These are phyloP conservation scores for Drosophila birchii DNA, from an alignment of 2,888 invertebrate genomes.

Conservation along the genomic window DNA sequence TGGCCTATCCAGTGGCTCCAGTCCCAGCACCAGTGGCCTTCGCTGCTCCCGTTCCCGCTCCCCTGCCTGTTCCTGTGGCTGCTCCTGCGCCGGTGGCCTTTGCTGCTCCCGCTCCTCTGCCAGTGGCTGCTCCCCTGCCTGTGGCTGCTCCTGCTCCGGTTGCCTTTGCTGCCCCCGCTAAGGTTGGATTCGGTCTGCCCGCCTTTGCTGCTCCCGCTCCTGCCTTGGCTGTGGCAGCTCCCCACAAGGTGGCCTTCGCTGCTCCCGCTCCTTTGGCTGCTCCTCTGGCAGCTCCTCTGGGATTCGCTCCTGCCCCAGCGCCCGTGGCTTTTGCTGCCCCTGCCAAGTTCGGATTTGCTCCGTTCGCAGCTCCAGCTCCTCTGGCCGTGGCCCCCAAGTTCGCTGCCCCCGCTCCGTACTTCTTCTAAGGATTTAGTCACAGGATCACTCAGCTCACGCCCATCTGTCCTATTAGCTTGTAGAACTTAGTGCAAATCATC, in stretches of 20 bases:
- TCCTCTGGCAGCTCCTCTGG: constrained; percentile 36
- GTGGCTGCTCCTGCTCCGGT: constrained; percentile 60
- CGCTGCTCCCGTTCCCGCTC: constrained; percentile 53
- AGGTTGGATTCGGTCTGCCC: constrained; percentile 54
- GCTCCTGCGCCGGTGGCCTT: constrained; percentile 47
- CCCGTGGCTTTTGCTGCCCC: constrained; percentile 47
- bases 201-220: constrained; percentile 53
- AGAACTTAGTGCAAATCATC: constrained; percentile 48
- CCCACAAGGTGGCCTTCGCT: constrained; percentile 59
- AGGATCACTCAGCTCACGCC: constrained; percentile 10
- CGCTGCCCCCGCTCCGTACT: constrained; percentile 64
- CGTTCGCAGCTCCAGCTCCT: constrained; percentile 51
- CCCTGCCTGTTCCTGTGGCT: constrained; percentile 46
- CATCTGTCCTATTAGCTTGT: constrained; percentile 44
- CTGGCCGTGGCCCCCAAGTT: constrained; percentile 56
- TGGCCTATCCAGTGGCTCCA: constrained; percentile 76
- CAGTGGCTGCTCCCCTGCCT: constrained; percentile 53
- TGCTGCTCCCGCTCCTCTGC: constrained; percentile 54
- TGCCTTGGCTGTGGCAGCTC: constrained; percentile 61
- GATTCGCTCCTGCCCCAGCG: constrained; percentile 57
- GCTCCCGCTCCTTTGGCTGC: constrained; percentile 51
- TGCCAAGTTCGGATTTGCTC: constrained; percentile 57
- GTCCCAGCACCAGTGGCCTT: constrained; percentile 44
- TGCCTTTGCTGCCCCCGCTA: constrained; percentile 62
- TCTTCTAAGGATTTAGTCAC: constrained; percentile 49